Percentiles rank a stretch among this genome's conserved stretches.
These are phyloP conservation scores for Drosophila buzzatii DNA, from an alignment of 2,888 invertebrate species.

Conservation along the genomic window DNA sequence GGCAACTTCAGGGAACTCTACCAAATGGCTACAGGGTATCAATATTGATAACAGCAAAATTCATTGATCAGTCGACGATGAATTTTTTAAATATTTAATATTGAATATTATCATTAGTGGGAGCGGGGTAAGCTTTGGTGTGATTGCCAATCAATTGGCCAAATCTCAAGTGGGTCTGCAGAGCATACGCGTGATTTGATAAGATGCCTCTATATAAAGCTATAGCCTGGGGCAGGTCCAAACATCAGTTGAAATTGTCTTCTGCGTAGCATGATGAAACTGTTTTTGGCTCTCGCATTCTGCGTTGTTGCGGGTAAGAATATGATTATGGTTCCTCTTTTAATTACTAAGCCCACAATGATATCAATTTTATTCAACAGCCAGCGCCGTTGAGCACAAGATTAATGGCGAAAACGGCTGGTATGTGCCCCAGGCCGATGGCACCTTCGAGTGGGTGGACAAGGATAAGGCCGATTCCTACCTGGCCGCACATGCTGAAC, in stretches of 20 bases:
- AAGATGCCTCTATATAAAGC: conserved; percentile 40
- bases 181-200: conserved; percentile 40
- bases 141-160: conserved; percentile 30
- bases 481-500: conserved; percentile 55
- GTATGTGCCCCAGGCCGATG: conserved; percentile 72
- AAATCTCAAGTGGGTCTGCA: conserved; percentile 48
- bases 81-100: conserved; percentile 2
- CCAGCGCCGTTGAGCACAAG: conserved; percentile 58
- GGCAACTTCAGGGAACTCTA: not conserved
- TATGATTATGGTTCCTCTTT: conserved; percentile 85
- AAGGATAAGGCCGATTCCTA: conserved; percentile 57
- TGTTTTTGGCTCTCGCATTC: conserved; percentile 87
- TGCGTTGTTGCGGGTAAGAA: conserved; percentile 86
- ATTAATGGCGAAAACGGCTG: conserved; percentile 74
- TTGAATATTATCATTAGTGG: conserved; percentile 21
- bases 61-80: conserved; percentile 2
- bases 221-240: not conserved
- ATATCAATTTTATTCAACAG: conserved; percentile 37
- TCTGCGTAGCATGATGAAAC: conserved; percentile 86
- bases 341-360: conserved; percentile 44
- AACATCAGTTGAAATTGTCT: conserved; percentile 53
- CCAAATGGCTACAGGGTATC: not conserved
- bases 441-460: conserved; percentile 68
- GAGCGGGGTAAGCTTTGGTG: not conserved
- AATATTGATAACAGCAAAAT: conserved; percentile 2